These are phyloP conservation scores for Paramisgurnus dabryanus DNA, from an alignment of 2,113 vertebrate genomes.

Conservation along the genomic window DNA sequence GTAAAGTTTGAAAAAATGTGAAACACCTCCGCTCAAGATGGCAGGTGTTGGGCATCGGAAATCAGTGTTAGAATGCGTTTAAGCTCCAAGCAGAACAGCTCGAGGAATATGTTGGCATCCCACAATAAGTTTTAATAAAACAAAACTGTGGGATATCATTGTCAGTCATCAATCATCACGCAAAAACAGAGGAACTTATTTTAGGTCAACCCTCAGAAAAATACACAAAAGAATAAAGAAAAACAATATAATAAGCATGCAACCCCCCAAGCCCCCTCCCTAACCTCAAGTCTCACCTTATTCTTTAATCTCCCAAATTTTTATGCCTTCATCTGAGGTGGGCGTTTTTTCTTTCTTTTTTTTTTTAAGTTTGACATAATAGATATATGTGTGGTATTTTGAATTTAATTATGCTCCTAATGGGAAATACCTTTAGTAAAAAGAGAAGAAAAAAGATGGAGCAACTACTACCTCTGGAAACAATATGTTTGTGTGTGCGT, in stretches of 20 bases:
- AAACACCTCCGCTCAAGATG: not conserved
- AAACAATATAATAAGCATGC: conserved; percentile 45
- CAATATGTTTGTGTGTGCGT: conserved; percentile 52
- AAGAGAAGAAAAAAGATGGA: conserved; percentile 37
- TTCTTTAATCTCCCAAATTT: conserved; percentile 49
- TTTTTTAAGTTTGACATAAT: conserved; percentile 57
- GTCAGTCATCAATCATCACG: conserved; percentile 49
- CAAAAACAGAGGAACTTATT: conserved; percentile 40
- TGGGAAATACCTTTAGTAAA: conserved; percentile 82
- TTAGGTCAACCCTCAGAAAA: conserved; percentile 38
- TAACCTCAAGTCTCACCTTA: conserved; percentile 17
- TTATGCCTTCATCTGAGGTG: conserved; percentile 62
- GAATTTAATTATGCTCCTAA: conserved; percentile 86
- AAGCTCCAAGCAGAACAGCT: conserved; percentile 7
- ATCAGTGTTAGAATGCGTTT: conserved; percentile 6
- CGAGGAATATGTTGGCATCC: conserved; percentile 19
- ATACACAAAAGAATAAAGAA: conserved; percentile 36
- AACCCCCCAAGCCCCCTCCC: not conserved
- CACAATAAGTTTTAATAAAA: conserved; percentile 39
- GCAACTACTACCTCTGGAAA: conserved; percentile 68
- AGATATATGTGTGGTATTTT: conserved; percentile 80
- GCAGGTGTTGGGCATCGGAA: conserved; percentile 3
- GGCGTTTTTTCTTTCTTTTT: conserved; percentile 44
- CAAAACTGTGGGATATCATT: conserved; percentile 27
- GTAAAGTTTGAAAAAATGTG: not conserved